Percentiles rank a stretch among this genome's conserved stretches.
Evolutionary conservation across 2,113 vertebrate genomes (phyloP).

Genomic region (Sorex araneus): DNA sequence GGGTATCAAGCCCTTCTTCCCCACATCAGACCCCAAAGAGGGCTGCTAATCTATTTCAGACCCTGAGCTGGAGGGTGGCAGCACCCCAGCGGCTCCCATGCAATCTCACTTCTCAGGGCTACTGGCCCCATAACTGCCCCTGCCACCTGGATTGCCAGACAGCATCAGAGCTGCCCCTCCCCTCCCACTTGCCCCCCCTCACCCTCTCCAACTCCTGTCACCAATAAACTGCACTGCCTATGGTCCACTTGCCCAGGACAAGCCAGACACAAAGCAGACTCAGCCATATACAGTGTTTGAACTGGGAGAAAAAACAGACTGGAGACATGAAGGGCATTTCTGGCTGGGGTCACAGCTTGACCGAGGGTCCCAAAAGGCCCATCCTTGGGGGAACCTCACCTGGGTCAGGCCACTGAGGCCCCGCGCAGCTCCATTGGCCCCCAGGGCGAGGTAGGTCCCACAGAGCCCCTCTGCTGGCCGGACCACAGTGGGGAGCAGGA

Average conservation of each 20-base stretch:
- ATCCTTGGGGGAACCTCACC: conserved; percentile 85
- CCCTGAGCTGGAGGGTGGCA: conserved; percentile 12
- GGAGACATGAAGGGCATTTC: not conserved
- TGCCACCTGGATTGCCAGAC: not conserved
- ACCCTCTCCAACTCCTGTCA: not conserved
- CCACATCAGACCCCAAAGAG: conserved; percentile 52
- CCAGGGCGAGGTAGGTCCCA: conserved; percentile 95
- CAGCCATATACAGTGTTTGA: not conserved
- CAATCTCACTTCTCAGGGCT: conserved; percentile 7
- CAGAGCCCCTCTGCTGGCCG: conserved; percentile 94
- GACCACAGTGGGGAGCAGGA: conserved; percentile 95
- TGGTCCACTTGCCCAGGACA: not conserved
- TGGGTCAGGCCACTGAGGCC: conserved; percentile 95
- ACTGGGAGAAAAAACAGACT: not conserved
- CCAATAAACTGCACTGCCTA: conserved; percentile 6
- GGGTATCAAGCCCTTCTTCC: conserved; percentile 16
- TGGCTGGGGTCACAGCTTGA: conserved; percentile 7
- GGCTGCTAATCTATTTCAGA: conserved; percentile 41
- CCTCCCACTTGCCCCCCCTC: too few species aligned
- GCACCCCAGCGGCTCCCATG: not conserved
- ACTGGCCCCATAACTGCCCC: not conserved
- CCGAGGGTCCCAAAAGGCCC: conserved; percentile 28
- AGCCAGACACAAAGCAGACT: not conserved
- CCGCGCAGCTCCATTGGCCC: conserved; percentile 93
- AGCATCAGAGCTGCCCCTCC: not conserved